phyloP scores from a whole-genome alignment of 2,797 vertebrate genomes.

The Chaetodon trifasciatus region DNA sequence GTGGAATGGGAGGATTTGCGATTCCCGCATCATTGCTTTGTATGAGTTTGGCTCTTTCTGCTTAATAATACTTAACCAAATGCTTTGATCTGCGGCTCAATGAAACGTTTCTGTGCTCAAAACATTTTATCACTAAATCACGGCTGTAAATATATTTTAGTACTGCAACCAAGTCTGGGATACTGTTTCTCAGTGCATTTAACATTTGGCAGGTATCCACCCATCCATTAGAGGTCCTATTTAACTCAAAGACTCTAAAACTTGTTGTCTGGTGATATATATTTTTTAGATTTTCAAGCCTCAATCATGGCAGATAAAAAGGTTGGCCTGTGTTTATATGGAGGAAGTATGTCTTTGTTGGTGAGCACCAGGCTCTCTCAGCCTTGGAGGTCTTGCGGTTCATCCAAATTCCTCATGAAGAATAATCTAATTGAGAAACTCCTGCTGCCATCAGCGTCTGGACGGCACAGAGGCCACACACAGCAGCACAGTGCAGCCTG shows the following conservation, averaged over 20 bases:
- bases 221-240: background rate
- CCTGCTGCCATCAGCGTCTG: conserved; percentile 49
- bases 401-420: conserved; percentile 42
- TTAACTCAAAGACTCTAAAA: background rate
- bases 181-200: background rate
- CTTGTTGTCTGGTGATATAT: background rate
- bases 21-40: background rate
- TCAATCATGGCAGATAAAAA: background rate
- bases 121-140: background rate
- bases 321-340: background rate
- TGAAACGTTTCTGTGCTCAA: background rate
- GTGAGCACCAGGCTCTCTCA: conserved; percentile 11
- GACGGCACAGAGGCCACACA: conserved; percentile 41
- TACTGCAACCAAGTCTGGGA: background rate
- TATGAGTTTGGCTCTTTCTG: background rate
- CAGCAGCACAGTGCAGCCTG: conserved; percentile 17
- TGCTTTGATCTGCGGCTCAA: background rate
- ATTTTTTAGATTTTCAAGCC: background rate
- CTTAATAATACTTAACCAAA: background rate
- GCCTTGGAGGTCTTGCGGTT: conserved; percentile 49
- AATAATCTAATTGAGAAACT: conserved; percentile 54
- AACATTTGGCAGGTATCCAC: background rate
- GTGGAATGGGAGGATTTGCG: background rate
- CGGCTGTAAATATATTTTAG: background rate
- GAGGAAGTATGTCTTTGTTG: conserved; percentile 12